A percentile compares a stretch with the other conserved stretches of the same genome.
phyloP scores from a whole-genome alignment of 1,140 invertebrate genomes.

The Drosophila nannoptera region DNA sequence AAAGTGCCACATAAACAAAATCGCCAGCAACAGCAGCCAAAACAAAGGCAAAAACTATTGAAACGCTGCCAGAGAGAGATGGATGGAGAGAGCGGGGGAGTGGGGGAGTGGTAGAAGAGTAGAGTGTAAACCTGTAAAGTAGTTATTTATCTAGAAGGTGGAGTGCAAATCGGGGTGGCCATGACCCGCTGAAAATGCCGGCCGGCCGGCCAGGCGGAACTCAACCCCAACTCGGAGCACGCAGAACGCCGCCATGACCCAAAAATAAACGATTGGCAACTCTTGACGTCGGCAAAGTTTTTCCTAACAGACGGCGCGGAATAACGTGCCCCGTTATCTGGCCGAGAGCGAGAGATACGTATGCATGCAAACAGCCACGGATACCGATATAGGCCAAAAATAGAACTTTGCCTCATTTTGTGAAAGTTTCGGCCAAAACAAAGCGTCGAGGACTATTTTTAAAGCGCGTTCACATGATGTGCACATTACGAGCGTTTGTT shows the following conservation, averaged over 20 bases:
- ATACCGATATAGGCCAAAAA: conserved; percentile 48
- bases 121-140: too few relatives aligned
- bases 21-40: conserved; percentile 1
- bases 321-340: conserved; percentile 57
- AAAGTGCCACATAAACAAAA: conserved; percentile 60
- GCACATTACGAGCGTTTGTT: conserved; percentile 26
- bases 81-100: not conserved
- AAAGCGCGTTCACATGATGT: conserved; percentile 58
- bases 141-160: too few relatives aligned
- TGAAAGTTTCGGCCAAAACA: conserved; percentile 60
- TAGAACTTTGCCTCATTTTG: conserved; percentile 75
- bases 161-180: too few relatives aligned
- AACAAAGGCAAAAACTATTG: conserved; percentile 19
- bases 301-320: conserved; percentile 58
- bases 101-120: too few relatives aligned
- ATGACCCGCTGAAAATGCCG: too few relatives aligned
- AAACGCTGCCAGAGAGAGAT: conserved; percentile 28
- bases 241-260: conserved; percentile 53
- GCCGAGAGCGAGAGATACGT: conserved; percentile 22
- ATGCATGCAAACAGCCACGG: conserved; percentile 16
- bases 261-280: conserved; percentile 62
- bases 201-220: too few relatives aligned
- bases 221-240: not conserved
- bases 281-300: conserved; percentile 64
- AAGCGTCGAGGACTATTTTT: conserved; percentile 60